Percentiles rank a stretch among this genome's conserved stretches.
These are phyloP conservation scores for Sialis lutaria DNA, from an alignment of 2,888 invertebrate species.

Conservation along the genomic window DNA sequence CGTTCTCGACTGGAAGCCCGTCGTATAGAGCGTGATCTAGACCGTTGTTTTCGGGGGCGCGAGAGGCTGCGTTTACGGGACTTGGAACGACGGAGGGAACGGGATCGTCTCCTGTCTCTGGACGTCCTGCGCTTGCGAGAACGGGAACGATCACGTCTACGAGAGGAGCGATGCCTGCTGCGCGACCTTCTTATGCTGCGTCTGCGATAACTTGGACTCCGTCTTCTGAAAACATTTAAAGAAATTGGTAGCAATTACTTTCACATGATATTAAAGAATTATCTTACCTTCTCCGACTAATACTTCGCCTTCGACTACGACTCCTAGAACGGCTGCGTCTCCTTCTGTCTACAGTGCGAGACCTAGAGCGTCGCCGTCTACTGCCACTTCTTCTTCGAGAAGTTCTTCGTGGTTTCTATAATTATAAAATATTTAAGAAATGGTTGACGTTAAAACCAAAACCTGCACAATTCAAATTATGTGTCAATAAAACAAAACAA, in stretches of 20 bases:
- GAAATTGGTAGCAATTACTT: background rate
- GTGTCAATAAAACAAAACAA: background rate
- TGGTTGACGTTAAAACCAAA: background rate
- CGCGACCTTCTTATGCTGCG: conserved; percentile 5
- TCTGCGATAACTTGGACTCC: conserved; percentile 6
- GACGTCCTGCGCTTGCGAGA: conserved; percentile 5
- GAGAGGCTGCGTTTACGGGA: conserved; percentile 5
- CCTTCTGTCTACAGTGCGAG: conserved; percentile 21
- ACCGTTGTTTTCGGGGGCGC: conserved; percentile 1
- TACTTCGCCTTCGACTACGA: conserved; percentile 17
- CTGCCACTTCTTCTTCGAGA: conserved; percentile 28
- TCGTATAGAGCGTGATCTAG: conserved; percentile 2
- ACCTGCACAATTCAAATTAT: background rate
- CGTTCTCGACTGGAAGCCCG: conserved; percentile 1
- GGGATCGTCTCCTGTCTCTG: conserved; percentile 4
- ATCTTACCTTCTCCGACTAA: conserved; percentile 21
- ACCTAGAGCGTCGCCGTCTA: conserved; percentile 17
- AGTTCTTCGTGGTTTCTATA: conserved; percentile 16
- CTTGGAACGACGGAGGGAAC: conserved; percentile 3
- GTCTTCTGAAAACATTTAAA: conserved; percentile 3
- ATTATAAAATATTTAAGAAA: too few relatives aligned
- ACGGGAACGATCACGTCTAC: conserved; percentile 8
- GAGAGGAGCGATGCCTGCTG: conserved; percentile 4
- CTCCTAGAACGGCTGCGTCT: conserved; percentile 23
- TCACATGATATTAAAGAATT: background rate